Evolutionary conservation across 2,888 invertebrate species (phyloP), one percentile per base, ranked within the genome.

Genomic region (Auanema freiburgensis): DNA sequence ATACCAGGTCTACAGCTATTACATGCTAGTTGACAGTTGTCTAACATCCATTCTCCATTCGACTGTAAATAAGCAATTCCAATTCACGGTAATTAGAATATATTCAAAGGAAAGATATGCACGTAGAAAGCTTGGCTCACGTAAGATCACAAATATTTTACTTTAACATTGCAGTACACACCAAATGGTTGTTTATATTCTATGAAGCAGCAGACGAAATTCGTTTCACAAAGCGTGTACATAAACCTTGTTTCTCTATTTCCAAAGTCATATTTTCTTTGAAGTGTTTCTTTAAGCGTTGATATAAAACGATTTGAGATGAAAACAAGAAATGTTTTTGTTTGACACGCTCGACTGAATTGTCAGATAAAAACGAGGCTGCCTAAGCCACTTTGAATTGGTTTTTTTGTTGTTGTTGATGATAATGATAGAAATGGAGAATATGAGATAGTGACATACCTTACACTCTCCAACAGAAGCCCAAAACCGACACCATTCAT

Each of bases 401-500:
- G 5, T 18, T 46, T 46, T 21, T 46, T 46, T 16, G 21, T 46
- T 46, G 46, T 21, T 18, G 46, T 21, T 46, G 46, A 46, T 46
- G 21, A 46, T 8, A 46, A 46, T 18, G 46, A 46, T 21, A 8
- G 43, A 43, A 12, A 43, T 14, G n/a, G 5, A 8, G 46, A 46
- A 18, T 46, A 0, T 8, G 18, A 46, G 46, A 46, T 8, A 8
- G 2, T 46, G 46, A 46, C 21, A 21, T 18, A 71, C 71, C 53
- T 71, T 69, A 51, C 81, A 81, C 51, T 81, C 81, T 33, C 80
- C 81, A 46, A 83, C 81, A 1, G 78, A 76, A 12, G 82, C 74
- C 83, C 83, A 83, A 52, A 74, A 74, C n/a, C 71, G 44, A 50
- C 74, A 74, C 83, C 82, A 83, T 61, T 83, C 83, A 65, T 83